Conservation (phyloP, 2,113 vertebrate genomes). For the Lophura nycthemera region DNA sequence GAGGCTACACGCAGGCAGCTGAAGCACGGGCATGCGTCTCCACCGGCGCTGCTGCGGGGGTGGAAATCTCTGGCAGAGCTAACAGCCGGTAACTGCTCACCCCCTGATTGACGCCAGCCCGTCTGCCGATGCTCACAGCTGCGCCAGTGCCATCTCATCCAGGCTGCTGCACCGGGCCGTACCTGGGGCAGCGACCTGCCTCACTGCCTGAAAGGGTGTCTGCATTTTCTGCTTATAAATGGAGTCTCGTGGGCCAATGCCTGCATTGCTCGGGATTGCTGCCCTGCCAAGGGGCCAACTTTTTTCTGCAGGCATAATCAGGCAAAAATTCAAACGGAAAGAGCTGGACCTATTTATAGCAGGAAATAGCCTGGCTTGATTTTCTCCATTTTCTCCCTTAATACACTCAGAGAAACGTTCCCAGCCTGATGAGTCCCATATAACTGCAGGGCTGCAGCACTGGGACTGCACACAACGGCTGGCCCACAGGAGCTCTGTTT, state of each 20-base stretch:
- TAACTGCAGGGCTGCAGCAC: neutral
- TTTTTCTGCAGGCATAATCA: neutral
- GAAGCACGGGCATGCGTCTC: conserved; percentile 2
- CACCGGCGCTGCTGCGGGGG: conserved; percentile 42
- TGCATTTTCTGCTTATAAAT: neutral
- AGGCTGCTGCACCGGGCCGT: neutral
- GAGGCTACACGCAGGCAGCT: neutral
- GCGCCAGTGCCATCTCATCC: neutral
- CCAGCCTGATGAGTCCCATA: neutral
- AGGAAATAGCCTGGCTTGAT: neutral
- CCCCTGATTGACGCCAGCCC: conserved; percentile 51
- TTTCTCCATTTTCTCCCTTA: neutral
- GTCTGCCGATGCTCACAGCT: conserved; percentile 27
- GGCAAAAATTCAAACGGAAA: conserved; percentile 15
- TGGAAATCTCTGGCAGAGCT: conserved; percentile 55
- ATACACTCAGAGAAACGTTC: neutral
- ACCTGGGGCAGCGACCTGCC: neutral
- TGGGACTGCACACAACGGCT: neutral
- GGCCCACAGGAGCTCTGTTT: neutral
- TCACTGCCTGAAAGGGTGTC: neutral
- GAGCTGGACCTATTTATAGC: neutral
- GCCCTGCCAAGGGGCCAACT: neutral
- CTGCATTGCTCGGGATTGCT: neutral
- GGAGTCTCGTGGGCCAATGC: neutral
- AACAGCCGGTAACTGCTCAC: conserved; percentile 44